Conservation (phyloP, 2,797 vertebrate genomes). For the Emydoidea blandingii region DNA sequence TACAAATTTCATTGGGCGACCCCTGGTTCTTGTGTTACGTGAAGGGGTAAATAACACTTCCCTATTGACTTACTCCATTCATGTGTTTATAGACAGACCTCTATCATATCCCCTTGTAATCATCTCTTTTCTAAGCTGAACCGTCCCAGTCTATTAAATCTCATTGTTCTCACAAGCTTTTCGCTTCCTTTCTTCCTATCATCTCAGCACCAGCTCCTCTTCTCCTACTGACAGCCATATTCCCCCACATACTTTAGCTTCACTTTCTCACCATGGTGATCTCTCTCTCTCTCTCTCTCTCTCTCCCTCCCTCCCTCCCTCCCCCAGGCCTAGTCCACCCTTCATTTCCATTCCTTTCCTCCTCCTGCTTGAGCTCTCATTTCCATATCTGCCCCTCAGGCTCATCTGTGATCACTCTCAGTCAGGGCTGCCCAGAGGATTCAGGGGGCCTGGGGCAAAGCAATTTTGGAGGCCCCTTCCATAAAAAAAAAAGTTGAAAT, state of each 20-base stretch:
- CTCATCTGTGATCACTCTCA: not conserved
- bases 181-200: not conserved
- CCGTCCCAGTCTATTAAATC: too few relatives aligned
- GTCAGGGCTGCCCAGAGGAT: too few relatives aligned
- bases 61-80: too few relatives aligned
- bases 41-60: too few relatives aligned
- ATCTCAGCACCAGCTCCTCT: not conserved
- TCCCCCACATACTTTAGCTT: not conserved
- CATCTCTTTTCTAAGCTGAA: not conserved
- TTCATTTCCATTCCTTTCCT: not conserved
- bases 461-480: too few relatives aligned
- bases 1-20: too few relatives aligned
- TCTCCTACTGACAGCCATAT: not conserved
- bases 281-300: not conserved
- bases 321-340: too few relatives aligned
- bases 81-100: too few relatives aligned
- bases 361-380: not conserved
- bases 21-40: too few relatives aligned
- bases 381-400: not conserved
- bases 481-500: too few relatives aligned
- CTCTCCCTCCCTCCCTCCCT: too few relatives aligned
- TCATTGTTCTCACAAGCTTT: not conserved
- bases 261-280: not conserved
- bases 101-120: not conserved
- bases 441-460: too few relatives aligned